Evolutionary conservation across 2,888 invertebrate species (phyloP).

Genomic region (Parascotia fuliginaria): DNA sequence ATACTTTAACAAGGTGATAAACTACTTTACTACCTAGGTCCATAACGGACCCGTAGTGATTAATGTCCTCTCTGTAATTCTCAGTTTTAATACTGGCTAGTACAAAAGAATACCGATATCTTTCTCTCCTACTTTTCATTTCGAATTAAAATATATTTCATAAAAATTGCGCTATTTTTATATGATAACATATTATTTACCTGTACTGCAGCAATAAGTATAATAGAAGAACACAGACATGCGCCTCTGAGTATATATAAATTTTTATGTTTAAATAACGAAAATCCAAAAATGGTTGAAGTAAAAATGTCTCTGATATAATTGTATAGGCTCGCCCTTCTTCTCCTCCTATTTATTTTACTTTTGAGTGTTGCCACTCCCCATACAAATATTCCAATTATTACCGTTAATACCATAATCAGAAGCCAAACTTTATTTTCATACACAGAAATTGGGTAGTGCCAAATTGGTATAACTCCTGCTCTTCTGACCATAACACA

Average conservation of each 20-base stretch:
- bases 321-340: slow-evolving; percentile 17
- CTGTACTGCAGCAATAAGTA: slow-evolving; percentile 55
- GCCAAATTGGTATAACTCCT: slow-evolving; percentile 53
- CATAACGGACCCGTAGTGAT: too few species aligned
- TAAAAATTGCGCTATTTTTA: too few species aligned
- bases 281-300: slow-evolving; percentile 50
- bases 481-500: slow-evolving; percentile 53
- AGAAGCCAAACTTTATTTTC: slow-evolving; percentile 21
- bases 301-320: slow-evolving; percentile 39
- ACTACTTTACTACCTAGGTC: too few species aligned
- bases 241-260: slow-evolving; percentile 44
- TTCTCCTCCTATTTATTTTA: slow-evolving; percentile 14
- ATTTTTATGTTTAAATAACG: slow-evolving; percentile 34
- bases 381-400: slow-evolving; percentile 48
- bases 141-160: too few species aligned
- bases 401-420: slow-evolving; percentile 23
- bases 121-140: too few species aligned
- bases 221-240: slow-evolving; percentile 52
- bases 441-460: slow-evolving; percentile 41
- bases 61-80: too few species aligned
- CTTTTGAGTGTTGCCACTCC: slow-evolving; percentile 28
- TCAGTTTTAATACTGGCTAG: too few species aligned
- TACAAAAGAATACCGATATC: too few species aligned
- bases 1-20: too few species aligned
- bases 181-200: slow-evolving; percentile 36